Base-by-base conservation (phyloP, 1,140 invertebrate genomes). In the Globodera rostochiensis region DNA sequence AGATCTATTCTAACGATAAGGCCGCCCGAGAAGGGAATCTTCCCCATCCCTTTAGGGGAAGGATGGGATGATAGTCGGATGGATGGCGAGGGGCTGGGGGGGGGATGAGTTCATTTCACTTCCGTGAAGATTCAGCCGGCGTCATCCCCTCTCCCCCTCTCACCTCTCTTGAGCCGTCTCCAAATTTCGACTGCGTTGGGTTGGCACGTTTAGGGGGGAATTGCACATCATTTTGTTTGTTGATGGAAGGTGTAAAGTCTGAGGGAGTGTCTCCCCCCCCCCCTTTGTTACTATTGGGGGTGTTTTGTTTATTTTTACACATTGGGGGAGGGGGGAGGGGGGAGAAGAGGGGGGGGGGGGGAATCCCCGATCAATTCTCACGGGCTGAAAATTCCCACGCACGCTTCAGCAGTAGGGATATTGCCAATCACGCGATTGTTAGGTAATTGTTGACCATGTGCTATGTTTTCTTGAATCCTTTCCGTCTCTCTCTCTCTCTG, bases 331-430 rank as follows among this genome's bases (percentile, higher is more conserved):
- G 25, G n/a, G 36, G 11, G 57, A 7, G 57, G 57, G 15, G 15
- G 57, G 57, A 1, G 15, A 7, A 7, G 57, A 3, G 4, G 57
- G 57, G 57, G 57, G 13, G 57, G 11, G 46, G 19, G 69, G 69
- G 69, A 71, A 8, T 71, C 69, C 69, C 69, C 69, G 69, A 8
- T 36, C 69, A 36, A 45, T 71, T 71, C 69, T 11, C 69, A 71
- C 69, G 69, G 4, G 25, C n/a, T 69, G 8, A 1, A 71, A 15
- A 5, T 19, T 60, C 57, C 11, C 57, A 60, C 25, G 25, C 25
- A 36, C 2, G 25, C 25, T 36, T 36, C 25, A 36, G 25, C 25
- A 36, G 25, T 36, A 36, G 25, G 25, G 25, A 36, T 36, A 36
- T 36, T 36, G 25, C 25, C 25, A 36, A 36, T 36, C 25, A 36